These are phyloP conservation scores for Formica aserva DNA, from an alignment of 2,888 invertebrate genomes.

Conservation along the genomic window DNA sequence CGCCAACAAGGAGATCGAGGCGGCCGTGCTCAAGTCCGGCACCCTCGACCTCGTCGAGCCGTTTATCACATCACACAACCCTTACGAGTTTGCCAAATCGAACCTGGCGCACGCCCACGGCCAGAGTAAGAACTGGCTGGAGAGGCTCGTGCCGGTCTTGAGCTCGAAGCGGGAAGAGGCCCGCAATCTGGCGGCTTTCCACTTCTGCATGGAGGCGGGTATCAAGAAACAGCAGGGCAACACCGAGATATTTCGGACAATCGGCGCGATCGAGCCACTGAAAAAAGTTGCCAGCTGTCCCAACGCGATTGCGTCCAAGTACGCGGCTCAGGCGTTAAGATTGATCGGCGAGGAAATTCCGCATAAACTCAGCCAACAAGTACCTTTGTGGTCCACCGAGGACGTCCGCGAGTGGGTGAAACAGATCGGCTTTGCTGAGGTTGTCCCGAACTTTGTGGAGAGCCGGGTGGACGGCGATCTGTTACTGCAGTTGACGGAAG, in stretches of 20 bases:
- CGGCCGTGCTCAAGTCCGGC: conserved; percentile 98
- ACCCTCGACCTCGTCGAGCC: conserved; percentile 98
- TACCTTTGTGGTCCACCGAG: conserved; percentile 98
- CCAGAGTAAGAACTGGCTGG: conserved; percentile 97
- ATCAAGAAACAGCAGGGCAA: conserved; percentile 98
- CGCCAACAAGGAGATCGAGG: conserved; percentile 99
- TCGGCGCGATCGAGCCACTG: conserved; percentile 97
- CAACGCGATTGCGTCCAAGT: conserved; percentile 98
- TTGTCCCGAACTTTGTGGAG: conserved; percentile 93
- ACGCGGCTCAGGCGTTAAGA: conserved; percentile 96
- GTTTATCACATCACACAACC: conserved; percentile 97
- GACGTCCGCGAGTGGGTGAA: conserved; percentile 99
- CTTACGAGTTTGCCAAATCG: conserved; percentile 97
- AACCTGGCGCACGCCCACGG: conserved; percentile 97
- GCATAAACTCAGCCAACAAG: conserved; percentile 98
- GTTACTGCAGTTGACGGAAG: conserved; percentile 95
- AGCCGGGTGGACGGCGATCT: conserved; percentile 99
- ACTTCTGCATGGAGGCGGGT: conserved; percentile 99
- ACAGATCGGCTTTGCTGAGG: conserved; percentile 97
- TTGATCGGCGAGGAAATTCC: conserved; percentile 98
- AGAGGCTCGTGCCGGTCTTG: conserved; percentile 96
- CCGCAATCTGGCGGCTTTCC: conserved; percentile 98
- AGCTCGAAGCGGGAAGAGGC: conserved; percentile 98
- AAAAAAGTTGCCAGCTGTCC: conserved; percentile 99
- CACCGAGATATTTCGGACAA: conserved; percentile 96